Evolutionary conservation across 2,888 invertebrate species (phyloP), one percentile per base, ranked within the genome.

Genomic region (Leptogaster cylindrica): DNA sequence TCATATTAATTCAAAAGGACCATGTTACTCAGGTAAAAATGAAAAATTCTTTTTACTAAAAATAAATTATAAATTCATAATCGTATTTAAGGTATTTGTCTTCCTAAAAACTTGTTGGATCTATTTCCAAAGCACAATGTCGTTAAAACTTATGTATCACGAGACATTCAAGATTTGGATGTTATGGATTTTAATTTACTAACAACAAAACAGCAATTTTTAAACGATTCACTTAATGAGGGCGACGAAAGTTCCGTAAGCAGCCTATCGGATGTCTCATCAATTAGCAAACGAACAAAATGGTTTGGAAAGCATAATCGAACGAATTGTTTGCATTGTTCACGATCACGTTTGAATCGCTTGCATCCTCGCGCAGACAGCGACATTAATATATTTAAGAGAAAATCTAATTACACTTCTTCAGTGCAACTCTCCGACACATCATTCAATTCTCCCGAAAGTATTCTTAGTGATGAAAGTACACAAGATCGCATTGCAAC

Each of bases 381-480:
- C 51, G 76, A 76, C 58, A 70, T 71, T 46, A 72, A 72, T 71
- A 65, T 74, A 70, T 58, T 68, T 27, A 73, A 65, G 27, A 51
- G 65, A 41, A 65, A 65, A 52, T 50, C 48, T 31, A 72, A 72
- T 68, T 73, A 74, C 50, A 75, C 74, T 67, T 72, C 73, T 52
- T 74, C 76, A 6, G 73, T 77, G 50, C 76, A 77, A 66, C 68
- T 77, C 2, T 76, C 77, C 2, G 80, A 80, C 66, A 75, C 78
- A 58, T 79, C 79, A 20, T 79, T 78, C 66, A 77, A 80, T 70
- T 81, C 81, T 64, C 79, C 81, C n/a, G 81, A 81, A 70, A 81
- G 80, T 71, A 77, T 80, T 68, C 71, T 80, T 6, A 81, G 80
- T 67, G 81, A 81, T 50, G 81, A 81, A 67, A 78, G 70, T 65